Base-by-base conservation (phyloP, 2,113 vertebrate genomes). In the Tiliqua scincoides region DNA sequence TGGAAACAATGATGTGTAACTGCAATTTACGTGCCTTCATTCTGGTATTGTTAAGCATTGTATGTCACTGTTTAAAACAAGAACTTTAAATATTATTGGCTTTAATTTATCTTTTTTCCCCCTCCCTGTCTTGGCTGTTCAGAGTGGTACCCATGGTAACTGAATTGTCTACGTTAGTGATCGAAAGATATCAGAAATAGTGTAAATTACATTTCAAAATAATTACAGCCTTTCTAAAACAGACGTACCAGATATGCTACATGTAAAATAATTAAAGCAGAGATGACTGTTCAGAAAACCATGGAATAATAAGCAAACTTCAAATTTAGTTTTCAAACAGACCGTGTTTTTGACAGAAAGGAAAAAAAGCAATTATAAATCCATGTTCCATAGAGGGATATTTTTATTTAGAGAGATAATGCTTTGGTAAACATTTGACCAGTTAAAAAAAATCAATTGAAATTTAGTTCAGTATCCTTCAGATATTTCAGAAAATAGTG, bases 121-220 rank as follows among this genome's bases (percentile, higher is more conserved):
- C n/a, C n/a, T 83, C 57, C 23, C 23, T 40, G 27, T 62, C 35
- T 73, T 83, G 76, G 35, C 30, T 48, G 59, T 84, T 75, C 71
- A 73, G 57, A 74, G 57, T 75, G 59, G 71, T 75, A 65, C 71
- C 71, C 40, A 74, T 73, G 43, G 40, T 25, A 84, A 67, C 43
- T n/a, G 27, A 48, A 32, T 67, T 43, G 54, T 76, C 61, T 76
- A 27, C 62, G 61, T 35, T 67, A 48, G 40, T 76, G 61, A 57
- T 7, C 54, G 40, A 65, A 67, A 54, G 62, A 54, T 76, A 25
- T 54, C n/a, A 83, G 37, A 61, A 73, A 59, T 20, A 73, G 32
- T 61, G 35, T 8, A 83, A 61, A 83, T 73, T 83, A 83, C 54
- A 73, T 73, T 73, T 73, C 72, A 54, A 35, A 84, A 84, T 76